These are phyloP conservation scores for Hemaris fuciformis DNA, from an alignment of 2,888 invertebrate species.

Conservation along the genomic window DNA sequence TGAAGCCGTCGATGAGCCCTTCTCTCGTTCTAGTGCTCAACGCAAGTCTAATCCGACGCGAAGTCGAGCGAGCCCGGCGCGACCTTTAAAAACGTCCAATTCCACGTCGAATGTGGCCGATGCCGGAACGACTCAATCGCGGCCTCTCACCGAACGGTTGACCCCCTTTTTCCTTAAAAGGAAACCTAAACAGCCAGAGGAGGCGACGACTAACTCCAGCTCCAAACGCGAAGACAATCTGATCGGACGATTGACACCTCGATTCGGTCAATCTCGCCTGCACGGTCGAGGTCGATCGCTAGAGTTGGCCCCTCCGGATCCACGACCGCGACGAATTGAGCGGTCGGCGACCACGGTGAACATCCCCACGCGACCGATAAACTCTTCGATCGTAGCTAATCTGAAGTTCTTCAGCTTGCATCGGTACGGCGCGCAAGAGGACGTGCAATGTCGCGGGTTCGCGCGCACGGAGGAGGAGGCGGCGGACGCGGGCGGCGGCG, in stretches of 20 bases:
- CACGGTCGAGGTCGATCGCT: constrained; percentile 70
- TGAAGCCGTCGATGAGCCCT: constrained; percentile 46
- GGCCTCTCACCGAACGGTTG: constrained; percentile 66
- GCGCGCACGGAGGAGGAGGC: constrained; percentile 36
- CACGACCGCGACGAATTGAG: constrained; percentile 58
- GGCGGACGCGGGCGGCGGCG: constrained; percentile 19
- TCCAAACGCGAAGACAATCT: constrained; percentile 62
- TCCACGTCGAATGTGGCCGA: constrained; percentile 76
- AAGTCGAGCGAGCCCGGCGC: constrained; percentile 50
- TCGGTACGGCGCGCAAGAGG: constrained; percentile 65
- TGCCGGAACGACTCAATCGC: constrained; percentile 52
- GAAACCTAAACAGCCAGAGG: constrained; percentile 63
- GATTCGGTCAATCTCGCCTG: constrained; percentile 71
- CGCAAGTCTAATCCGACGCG: constrained; percentile 75
- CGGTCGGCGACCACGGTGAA: constrained; percentile 69
- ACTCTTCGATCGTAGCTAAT: constrained; percentile 70
- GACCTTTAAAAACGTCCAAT: constrained; percentile 66
- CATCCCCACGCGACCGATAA: constrained; percentile 61
- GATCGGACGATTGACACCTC: constrained; percentile 69
- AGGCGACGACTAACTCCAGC: constrained; percentile 36
- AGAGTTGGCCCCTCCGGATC: constrained; percentile 54
- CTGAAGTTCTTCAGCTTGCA: constrained; percentile 72
- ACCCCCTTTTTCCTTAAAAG: constrained; percentile 76
- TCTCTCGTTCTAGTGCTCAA: constrained; percentile 67
- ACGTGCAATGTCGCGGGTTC: constrained; percentile 49